phyloP scores from a whole-genome alignment of 2,113 vertebrate species.

The Aepyceros melampus region DNA sequence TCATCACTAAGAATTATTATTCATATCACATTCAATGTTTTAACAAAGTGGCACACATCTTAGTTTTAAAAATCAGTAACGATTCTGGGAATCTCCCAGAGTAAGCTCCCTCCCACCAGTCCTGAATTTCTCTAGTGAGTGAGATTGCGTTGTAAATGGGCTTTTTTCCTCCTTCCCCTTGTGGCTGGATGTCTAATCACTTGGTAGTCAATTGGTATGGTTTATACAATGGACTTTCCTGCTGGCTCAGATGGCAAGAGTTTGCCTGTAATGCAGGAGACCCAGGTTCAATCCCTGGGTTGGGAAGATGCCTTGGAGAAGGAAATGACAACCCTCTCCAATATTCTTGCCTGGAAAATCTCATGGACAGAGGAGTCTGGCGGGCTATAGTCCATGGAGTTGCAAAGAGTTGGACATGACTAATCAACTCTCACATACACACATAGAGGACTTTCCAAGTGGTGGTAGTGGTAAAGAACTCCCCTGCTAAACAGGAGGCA shows the following conservation, averaged over 20 bases:
- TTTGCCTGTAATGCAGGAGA: neutral
- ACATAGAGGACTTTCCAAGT: neutral
- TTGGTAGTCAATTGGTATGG: accelerated
- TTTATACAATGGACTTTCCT: neutral
- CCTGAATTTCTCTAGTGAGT: neutral
- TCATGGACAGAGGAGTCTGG: neutral
- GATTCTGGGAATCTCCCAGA: neutral
- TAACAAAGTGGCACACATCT: neutral
- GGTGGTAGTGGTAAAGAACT: neutral
- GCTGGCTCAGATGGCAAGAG: neutral
- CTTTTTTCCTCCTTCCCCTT: neutral
- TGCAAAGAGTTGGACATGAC: neutral
- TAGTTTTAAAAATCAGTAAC: slow-evolving; percentile 21
- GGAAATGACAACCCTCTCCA: neutral
- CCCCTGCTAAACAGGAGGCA: neutral
- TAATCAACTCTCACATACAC: neutral
- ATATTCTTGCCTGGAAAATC: neutral
- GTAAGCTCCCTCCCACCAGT: neutral
- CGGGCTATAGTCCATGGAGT: neutral
- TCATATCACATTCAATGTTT: neutral
- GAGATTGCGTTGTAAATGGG: accelerated
- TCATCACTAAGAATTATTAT: neutral
- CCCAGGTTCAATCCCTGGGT: accelerated
- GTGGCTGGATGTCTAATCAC: neutral
- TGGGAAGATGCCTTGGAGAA: neutral